Base-by-base conservation (phyloP, 1,140 invertebrate genomes). In the Drosophila biarmipes region DNA sequence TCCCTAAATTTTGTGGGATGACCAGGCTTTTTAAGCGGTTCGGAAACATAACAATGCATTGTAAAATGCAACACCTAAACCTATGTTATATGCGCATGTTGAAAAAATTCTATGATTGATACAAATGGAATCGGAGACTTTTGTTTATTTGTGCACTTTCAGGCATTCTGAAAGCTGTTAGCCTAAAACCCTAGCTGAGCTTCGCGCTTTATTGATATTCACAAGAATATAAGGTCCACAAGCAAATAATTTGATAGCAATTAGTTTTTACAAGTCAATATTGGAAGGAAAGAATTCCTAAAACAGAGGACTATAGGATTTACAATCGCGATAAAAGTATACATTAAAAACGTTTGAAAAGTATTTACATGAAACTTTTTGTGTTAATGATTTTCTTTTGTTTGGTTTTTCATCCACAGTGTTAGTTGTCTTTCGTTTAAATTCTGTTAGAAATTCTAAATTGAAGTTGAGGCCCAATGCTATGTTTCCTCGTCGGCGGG, bases 41-140 rank as follows among this genome's bases (percentile, higher is more conserved):
- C n/a, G 11, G 19, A 37, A 67, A 69, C 12, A 56, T 56, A 69
- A 69, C 64, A 69, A 55, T 68, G 40, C 49, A 68, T 54, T 53
- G 0, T 8, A 0, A 37, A 54, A 69, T 69, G 62, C 62, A 45
- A 45, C 10, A 21, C 15, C 6, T 67, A 67, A 15, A 11, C 4
- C 42, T 57, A 27, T 48, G 19, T 37, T 17, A 1, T 45, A 56
- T 56, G 12, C 17, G 14, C 12, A 45, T 27, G 4, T 14, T 19
- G 24, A 24, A 34, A 14, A 11, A 31, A 14, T 42, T 17, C n/a
- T 4, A 35, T 21, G 12, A 51, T 48, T 24, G 21, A 15, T 12
- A 29, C 31, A 21, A 35, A 34, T n/a, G 14, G 6, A 29, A 15
- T 8, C 7, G 4, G n/a, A 40, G 11, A 7, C 19, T 10, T 19